A percentile compares a stretch with the other conserved stretches of the same genome.
Conservation (phyloP, 1,140 invertebrate genomes). For the Homalodisca vitripennis region DNA sequence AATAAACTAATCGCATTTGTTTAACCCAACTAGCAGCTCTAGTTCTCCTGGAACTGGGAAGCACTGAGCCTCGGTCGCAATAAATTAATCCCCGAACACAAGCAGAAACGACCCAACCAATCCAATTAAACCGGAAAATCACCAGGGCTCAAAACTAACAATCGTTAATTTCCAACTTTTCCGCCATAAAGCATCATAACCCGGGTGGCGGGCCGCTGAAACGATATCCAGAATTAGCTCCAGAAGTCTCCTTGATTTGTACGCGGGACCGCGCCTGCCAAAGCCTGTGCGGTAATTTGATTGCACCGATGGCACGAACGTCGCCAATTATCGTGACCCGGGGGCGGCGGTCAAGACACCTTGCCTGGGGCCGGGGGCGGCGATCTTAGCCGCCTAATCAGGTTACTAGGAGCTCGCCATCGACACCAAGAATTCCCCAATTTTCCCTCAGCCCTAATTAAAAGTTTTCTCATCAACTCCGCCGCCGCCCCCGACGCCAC, state of each 20-base stretch:
- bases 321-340: background rate
- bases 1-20: too few species aligned
- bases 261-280: background rate
- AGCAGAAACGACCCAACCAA: background rate
- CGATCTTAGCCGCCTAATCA: constrained; percentile 15
- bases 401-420: background rate
- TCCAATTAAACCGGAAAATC: constrained; percentile 23
- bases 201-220: background rate
- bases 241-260: background rate
- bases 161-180: constrained; percentile 22
- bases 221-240: background rate
- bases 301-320: background rate
- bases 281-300: background rate
- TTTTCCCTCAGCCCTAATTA: constrained; percentile 22
- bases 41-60: too few species aligned
- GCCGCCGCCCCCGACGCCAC: too few species aligned
- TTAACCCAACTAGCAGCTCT: too few species aligned
- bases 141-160: constrained; percentile 20
- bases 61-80: too few species aligned
- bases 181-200: constrained; percentile 18
- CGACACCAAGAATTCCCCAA: constrained; percentile 16
- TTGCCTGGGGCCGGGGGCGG: background rate
- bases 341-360: too few species aligned
- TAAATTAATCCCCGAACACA: too few species aligned
- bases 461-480: constrained; percentile 20